Evolutionary conservation across 2,888 invertebrate genomes (phyloP).

Genomic region (Oxycera nigricornis): DNA sequence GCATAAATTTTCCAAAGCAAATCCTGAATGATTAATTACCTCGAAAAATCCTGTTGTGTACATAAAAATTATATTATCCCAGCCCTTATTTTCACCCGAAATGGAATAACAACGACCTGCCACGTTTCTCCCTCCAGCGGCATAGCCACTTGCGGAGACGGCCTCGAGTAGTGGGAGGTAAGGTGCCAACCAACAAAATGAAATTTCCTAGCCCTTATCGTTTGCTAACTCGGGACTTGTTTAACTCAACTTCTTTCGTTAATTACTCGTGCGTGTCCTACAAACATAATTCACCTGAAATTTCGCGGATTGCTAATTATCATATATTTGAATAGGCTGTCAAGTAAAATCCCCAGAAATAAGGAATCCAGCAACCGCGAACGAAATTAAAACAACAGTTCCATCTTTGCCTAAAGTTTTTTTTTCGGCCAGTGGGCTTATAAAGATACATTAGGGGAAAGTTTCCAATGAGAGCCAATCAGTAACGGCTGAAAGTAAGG

Average conservation of each 20-base stretch:
- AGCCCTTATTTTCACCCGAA: slow-evolving; percentile 22
- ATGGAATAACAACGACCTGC: slow-evolving; percentile 25
- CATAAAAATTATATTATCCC: slow-evolving; percentile 44
- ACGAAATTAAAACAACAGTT: no score
- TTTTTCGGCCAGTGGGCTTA: no score
- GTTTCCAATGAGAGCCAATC: no score
- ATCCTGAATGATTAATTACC: slow-evolving; percentile 46
- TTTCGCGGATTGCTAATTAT: slow-evolving; percentile 40
- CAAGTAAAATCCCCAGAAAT: not conserved
- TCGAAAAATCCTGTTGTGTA: slow-evolving; percentile 44
- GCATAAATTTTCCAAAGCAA: slow-evolving; percentile 40
- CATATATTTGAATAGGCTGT: slow-evolving; percentile 37
- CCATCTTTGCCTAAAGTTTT: no score
- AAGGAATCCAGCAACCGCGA: not conserved
- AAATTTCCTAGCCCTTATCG: slow-evolving; percentile 38
- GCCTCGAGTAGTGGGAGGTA: not conserved
- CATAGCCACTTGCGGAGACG: slow-evolving; percentile 1
- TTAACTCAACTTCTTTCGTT: slow-evolving; percentile 43
- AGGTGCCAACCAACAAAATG: slow-evolving; percentile 11
- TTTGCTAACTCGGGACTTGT: slow-evolving; percentile 41
- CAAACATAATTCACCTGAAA: slow-evolving; percentile 46
- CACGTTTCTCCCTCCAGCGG: not conserved
- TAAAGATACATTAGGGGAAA: no score
- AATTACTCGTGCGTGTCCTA: slow-evolving; percentile 48
- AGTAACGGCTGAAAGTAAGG: no score